These are phyloP conservation scores for Manis pentadactyla DNA, from an alignment of 2,797 vertebrate genomes.

Conservation along the genomic window DNA sequence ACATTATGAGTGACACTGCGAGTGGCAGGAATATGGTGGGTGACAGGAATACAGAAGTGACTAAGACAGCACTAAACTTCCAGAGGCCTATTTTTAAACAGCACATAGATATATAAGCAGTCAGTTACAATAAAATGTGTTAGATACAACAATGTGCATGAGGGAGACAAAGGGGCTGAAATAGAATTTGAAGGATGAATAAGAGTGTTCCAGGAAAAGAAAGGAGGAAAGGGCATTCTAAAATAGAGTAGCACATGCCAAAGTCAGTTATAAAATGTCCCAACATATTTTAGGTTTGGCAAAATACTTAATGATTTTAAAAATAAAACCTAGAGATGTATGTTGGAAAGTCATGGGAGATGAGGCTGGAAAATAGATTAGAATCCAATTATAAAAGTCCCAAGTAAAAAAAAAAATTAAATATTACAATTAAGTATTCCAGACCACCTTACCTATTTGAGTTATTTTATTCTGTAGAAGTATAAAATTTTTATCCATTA, in stretches of 20 bases:
- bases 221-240: not conserved
- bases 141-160: not conserved
- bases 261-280: not conserved
- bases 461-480: not conserved
- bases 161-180: not conserved
- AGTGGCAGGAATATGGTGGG: not conserved
- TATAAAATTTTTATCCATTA: not conserved
- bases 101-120: not conserved
- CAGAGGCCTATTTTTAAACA: not conserved
- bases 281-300: not conserved
- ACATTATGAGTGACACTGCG: not conserved
- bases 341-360: not conserved
- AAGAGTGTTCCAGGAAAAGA: not conserved
- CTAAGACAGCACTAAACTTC: not conserved
- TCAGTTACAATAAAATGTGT: not conserved
- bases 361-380: not conserved
- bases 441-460: not conserved
- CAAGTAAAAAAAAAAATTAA: not conserved
- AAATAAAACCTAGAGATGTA: not conserved
- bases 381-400: not conserved
- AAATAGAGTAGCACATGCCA: not conserved
- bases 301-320: not conserved
- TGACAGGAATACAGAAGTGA: not conserved
- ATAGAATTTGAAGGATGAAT: not conserved
- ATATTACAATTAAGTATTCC: not conserved